Evolutionary conservation across 2,797 vertebrate genomes (phyloP), one percentile per base, ranked within the genome.

Genomic region (Xenentodon cancila): DNA sequence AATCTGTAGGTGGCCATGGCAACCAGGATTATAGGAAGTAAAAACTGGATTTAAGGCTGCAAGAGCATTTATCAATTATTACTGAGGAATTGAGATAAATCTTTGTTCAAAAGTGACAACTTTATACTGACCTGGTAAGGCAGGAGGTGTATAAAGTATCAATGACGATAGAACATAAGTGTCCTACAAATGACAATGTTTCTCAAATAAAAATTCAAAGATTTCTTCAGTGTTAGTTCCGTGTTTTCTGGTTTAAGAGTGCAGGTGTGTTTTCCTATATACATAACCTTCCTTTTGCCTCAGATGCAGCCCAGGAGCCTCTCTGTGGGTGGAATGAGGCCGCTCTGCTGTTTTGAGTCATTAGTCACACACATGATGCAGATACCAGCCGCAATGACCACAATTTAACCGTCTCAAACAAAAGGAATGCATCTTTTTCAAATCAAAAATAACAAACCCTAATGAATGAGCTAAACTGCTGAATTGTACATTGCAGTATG

Each of bases 261-360:
- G 9, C 19, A 78, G 71, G 48, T 53, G 47, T 70, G 7, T 32
- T 66, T 72, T 32, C 58, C 68, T 72, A 57, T 66, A 77, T 62
- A 68, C 72, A 83, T 49, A 84, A 80, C 75, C 74, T 48, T 73
- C 37, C 48, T 77, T 79, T 82, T 87, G 50, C 62, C 57, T 73
- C 73, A 78, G 82, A 77, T 81, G 56, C 40, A 53, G 30, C 17
- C 60, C 37, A 40, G 49, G 49, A 71, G 47, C 30, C 62, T 55
- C 59, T 73, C 70, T 77, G 52, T 45, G 52, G 53, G 68, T 61
- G 64, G 58, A 72, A 57, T 44, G 61, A 71, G 54, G 58, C 65
- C 11, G 0, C 42, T 68, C 43, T 68, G 50, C 68, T 83, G 46
- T 73, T 63, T 65, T 48, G 12, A 46, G 22, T 72, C 68, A 64